Percentiles rank a stretch among this genome's conserved stretches.
These are phyloP conservation scores for Oasisia sp. DNA, from an alignment of 2,888 invertebrate species.

Conservation along the genomic window DNA sequence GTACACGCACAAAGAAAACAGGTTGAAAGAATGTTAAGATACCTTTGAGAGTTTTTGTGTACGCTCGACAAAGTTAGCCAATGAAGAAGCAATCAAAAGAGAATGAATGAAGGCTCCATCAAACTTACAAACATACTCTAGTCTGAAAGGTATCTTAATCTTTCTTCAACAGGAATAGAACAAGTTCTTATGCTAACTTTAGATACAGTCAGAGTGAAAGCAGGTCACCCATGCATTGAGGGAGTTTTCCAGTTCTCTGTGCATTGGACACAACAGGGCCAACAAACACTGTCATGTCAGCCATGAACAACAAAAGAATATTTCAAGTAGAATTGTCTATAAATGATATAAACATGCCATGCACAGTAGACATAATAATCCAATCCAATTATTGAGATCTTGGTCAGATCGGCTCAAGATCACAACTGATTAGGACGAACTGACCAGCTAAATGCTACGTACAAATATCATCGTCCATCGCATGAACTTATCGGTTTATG, in stretches of 20 bases:
- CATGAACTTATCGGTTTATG: background rate
- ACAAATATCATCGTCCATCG: background rate
- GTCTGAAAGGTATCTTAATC: background rate
- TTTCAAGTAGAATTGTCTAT: background rate
- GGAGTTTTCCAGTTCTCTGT: background rate
- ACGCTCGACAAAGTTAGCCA: background rate
- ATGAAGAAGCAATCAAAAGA: background rate
- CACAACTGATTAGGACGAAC: background rate
- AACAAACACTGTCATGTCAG: background rate
- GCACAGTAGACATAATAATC: background rate
- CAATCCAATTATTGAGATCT: background rate
- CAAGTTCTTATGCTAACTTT: background rate
- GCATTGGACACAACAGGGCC: background rate
- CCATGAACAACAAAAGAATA: background rate
- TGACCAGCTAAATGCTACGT: background rate
- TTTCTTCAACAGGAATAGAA: background rate
- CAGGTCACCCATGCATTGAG: background rate
- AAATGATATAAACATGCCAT: background rate
- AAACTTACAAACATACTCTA: background rate
- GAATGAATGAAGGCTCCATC: background rate
- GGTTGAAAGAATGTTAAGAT: background rate
- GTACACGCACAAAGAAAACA: background rate
- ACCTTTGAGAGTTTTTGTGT: background rate
- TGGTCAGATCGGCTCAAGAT: constrained; percentile 6
- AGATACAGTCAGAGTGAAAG: background rate